Percentiles rank a stretch among this genome's conserved stretches.
Evolutionary conservation across 1,140 invertebrate species (phyloP).

Genomic region (Diachasma alloeum): DNA sequence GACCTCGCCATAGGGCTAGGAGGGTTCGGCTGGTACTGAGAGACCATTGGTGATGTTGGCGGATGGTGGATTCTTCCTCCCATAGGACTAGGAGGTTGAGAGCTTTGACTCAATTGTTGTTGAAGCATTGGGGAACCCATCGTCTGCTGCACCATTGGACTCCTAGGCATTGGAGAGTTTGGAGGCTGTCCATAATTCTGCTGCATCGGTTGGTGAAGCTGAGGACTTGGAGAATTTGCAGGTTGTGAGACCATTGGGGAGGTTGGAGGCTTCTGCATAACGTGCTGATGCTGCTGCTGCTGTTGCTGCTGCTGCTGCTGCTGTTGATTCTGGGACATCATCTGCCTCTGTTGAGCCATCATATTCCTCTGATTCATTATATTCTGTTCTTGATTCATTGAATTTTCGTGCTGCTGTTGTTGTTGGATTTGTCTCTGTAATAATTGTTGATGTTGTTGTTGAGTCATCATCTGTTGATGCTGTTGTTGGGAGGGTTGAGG

Average conservation of each 20-base stretch:
- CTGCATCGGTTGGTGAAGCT: slow-evolving; percentile 67
- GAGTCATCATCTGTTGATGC: slow-evolving; percentile 37
- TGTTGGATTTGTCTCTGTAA: slow-evolving; percentile 42
- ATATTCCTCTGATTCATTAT: slow-evolving; percentile 51
- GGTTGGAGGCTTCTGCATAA: slow-evolving; percentile 61
- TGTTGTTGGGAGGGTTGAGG: slow-evolving; percentile 44
- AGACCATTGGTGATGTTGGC: slow-evolving; percentile 60
- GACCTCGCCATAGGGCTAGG: slow-evolving; percentile 60
- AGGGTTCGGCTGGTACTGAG: slow-evolving; percentile 56
- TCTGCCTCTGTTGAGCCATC: slow-evolving; percentile 62
- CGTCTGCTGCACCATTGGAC: slow-evolving; percentile 67
- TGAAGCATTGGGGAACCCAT: slow-evolving; percentile 68
- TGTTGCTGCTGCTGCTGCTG: slow-evolving; percentile 65
- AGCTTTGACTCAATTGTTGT: slow-evolving; percentile 61
- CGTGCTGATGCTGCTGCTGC: slow-evolving; percentile 64
- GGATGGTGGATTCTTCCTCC: slow-evolving; percentile 54
- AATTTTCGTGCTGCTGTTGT: slow-evolving; percentile 63
- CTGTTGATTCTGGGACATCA: slow-evolving; percentile 64
- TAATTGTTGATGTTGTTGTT: slow-evolving; percentile 66
- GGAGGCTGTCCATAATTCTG: slow-evolving; percentile 68
- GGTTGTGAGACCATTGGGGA: slow-evolving; percentile 68
- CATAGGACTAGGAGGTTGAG: slow-evolving; percentile 62
- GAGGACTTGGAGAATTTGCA: slow-evolving; percentile 67
- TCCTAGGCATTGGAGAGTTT: slow-evolving; percentile 72
- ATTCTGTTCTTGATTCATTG: slow-evolving; percentile 45